Evolutionary conservation across 2,888 invertebrate genomes (phyloP).

Genomic region (Lypha dubia): DNA sequence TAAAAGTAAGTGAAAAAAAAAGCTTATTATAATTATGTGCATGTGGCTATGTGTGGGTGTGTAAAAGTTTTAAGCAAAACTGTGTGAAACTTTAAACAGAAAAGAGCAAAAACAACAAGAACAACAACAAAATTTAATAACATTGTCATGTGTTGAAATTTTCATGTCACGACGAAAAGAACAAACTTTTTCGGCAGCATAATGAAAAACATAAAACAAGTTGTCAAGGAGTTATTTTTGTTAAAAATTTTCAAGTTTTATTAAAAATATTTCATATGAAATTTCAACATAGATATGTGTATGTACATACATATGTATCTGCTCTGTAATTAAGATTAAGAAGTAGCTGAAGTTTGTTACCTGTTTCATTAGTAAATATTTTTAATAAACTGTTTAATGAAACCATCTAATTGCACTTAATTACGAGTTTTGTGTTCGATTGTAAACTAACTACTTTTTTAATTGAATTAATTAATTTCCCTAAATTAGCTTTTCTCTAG

Average conservation of each 20-base stretch:
- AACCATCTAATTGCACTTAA: no score
- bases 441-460: no score
- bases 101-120: background rate
- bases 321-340: no score
- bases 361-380: no score
- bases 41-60: conserved; percentile 62
- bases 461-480: no score
- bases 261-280: background rate
- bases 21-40: conserved; percentile 12
- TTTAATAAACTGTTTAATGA: no score
- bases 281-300: background rate
- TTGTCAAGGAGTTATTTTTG: background rate
- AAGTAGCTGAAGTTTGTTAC: no score
- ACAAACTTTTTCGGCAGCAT: conserved; percentile 25
- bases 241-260: background rate
- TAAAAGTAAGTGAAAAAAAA: no score
- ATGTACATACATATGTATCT: no score
- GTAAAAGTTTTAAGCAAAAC: conserved; percentile 5
- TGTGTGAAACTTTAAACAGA: conserved; percentile 9
- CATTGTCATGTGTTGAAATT: conserved; percentile 51
- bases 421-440: no score
- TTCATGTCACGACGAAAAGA: conserved; percentile 32
- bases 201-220: background rate
- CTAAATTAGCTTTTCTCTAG: no score
- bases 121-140: conserved; percentile 18